Evolutionary conservation across 2,797 vertebrate genomes (phyloP).

Genomic region (Tokudaia tokunoshimensis): DNA sequence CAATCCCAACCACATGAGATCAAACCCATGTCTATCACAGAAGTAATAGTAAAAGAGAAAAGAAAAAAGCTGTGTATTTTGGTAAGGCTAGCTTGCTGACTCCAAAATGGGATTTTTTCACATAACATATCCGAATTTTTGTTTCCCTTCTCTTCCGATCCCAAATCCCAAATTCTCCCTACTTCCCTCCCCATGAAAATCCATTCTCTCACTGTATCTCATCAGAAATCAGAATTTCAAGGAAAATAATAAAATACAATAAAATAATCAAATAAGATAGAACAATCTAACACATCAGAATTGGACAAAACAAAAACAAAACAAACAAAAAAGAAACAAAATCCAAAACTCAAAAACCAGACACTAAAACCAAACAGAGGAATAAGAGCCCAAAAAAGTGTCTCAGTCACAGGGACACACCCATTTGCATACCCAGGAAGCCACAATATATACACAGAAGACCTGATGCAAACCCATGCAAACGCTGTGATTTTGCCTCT

Average conservation of each 20-base stretch:
- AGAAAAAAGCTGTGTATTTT: not conserved
- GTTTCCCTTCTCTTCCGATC: not conserved
- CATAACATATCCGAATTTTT: not conserved
- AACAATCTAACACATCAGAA: not conserved
- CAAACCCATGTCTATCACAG: not conserved
- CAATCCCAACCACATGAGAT: not conserved
- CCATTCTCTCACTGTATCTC: not conserved
- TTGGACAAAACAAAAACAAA: not conserved
- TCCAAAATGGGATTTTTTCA: not conserved
- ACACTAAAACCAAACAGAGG: not conserved
- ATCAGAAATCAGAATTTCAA: not conserved
- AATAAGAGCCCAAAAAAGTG: not conserved
- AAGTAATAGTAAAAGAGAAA: not conserved
- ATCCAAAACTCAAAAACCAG: not conserved
- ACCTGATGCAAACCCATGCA: not conserved
- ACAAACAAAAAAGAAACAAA: too few relatives aligned
- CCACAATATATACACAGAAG: not conserved
- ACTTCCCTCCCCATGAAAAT: not conserved
- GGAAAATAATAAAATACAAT: not conserved
- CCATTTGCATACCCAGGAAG: not conserved
- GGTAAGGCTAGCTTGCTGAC: not conserved
- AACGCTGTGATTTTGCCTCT: not conserved
- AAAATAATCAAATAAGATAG: not conserved
- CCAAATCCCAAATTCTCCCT: not conserved
- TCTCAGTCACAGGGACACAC: not conserved